These are phyloP conservation scores for Cottoperca gobio DNA, from an alignment of 2,797 vertebrate species.

Conservation along the genomic window DNA sequence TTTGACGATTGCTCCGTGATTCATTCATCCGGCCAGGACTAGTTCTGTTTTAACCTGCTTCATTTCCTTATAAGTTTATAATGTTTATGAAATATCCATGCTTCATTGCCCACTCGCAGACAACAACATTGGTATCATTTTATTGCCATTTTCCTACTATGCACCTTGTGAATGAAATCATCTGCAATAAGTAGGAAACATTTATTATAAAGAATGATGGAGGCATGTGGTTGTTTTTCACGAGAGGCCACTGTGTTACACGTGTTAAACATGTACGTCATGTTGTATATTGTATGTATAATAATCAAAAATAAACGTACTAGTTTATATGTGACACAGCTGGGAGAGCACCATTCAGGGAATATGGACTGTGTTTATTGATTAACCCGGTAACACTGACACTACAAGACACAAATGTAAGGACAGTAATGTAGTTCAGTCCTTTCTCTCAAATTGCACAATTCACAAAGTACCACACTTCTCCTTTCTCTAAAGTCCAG, in stretches of 20 bases:
- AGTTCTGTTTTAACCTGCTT: conserved; percentile 28
- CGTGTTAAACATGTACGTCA: no score
- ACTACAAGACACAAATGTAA: conserved; percentile 1
- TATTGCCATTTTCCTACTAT: no score
- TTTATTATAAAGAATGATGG: no score
- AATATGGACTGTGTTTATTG: neutral
- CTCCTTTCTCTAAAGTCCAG: conserved; percentile 35
- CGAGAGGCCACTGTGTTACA: no score
- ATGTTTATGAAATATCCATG: neutral
- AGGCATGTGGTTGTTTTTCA: no score
- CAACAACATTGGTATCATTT: no score
- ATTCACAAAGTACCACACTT: conserved; percentile 37
- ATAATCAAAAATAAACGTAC: neutral
- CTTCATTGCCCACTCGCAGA: neutral
- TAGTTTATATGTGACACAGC: neutral
- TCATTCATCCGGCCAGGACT: conserved; percentile 47
- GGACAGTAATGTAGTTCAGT: neutral
- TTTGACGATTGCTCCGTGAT: conserved; percentile 56
- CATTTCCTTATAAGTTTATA: neutral
- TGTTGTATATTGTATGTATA: no score
- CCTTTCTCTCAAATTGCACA: conserved; percentile 11
- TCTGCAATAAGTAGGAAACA: no score
- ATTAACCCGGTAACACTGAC: conserved; percentile 15
- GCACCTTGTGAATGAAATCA: no score
- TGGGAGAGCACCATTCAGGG: neutral